Evolutionary conservation across 2,113 vertebrate species (phyloP), one percentile per base, ranked within the genome.

Genomic region (Paratilapia polleni): DNA sequence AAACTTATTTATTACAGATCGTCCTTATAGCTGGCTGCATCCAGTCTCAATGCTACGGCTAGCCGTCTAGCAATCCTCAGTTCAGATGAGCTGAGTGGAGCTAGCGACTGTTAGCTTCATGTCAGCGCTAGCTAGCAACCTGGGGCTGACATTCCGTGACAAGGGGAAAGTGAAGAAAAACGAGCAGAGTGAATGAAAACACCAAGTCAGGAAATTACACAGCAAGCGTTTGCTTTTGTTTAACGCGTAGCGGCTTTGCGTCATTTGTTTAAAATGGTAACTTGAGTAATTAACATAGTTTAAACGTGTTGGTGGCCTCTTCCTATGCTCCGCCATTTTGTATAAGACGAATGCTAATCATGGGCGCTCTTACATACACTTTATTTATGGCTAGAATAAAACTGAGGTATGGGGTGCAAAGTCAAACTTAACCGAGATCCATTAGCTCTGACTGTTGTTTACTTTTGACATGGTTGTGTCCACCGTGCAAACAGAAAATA

Each of bases 271-370:
- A 75, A 88, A 83, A 78, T 7, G 79, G 81, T 85, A 95, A 96
- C 88, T 95, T 90, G 80, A 94, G 93, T 95, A 95, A 96, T 96
- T 96, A 94, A 93, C 90, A 94, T 94, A 96, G 95, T 96, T 96
- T 96, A 91, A 95, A 94, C 94, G 94, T 96, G 95, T 96, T 96
- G 94, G 95, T 96, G 95, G 96, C 96, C 96, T 96, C 95, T 96
- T 95, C 95, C 94, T 91, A 93, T 93, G 88, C 95, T 95, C 96
- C 96, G 96, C 96, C 96, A 96, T 96, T 96, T 96, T 96, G 96
- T 96, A 93, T 92, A 89, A 95, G 95, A 89, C 94, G 93, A 95
- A 96, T 95, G 95, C 96, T 96, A 96, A 96, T 96, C 95, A 96
- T 96, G 96, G 96, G 96, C 96, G 95, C 96, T 96, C 95, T 94